Evolutionary conservation across 2,113 vertebrate species (phyloP).

Genomic region (Alaudala cheleensis): DNA sequence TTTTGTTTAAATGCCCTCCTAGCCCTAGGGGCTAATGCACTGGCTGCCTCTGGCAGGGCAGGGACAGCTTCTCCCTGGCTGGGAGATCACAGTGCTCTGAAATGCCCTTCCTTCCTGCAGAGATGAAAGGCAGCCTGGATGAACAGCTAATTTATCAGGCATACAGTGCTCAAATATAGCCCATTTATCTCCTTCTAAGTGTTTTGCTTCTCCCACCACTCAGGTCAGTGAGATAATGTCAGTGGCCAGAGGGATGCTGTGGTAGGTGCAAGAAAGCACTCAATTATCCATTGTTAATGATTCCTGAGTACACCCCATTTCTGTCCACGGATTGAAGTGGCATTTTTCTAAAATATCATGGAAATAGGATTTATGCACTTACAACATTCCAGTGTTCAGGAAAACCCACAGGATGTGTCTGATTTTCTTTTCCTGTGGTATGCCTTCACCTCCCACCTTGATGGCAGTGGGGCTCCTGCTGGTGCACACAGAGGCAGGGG

Average conservation of each 20-base stretch:
- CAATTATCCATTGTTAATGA: neutral
- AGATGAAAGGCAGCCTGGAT: conserved; percentile 38
- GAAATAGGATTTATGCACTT: neutral
- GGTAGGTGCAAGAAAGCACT: neutral
- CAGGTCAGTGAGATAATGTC: neutral
- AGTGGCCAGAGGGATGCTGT: neutral
- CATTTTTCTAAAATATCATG: neutral
- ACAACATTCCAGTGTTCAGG: neutral
- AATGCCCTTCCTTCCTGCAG: neutral
- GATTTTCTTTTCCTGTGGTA: neutral
- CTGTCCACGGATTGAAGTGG: neutral
- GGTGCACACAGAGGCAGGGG: neutral
- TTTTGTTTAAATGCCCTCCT: neutral
- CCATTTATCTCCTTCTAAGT: conserved; percentile 22
- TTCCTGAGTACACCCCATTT: neutral
- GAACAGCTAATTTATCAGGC: conserved; percentile 24
- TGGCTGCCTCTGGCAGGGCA: neutral
- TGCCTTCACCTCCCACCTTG: neutral
- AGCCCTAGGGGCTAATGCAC: neutral
- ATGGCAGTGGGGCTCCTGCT: neutral
- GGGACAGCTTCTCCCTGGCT: neutral
- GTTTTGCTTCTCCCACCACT: conserved; percentile 33
- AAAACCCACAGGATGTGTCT: neutral
- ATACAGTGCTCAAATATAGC: neutral
- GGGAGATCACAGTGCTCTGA: conserved; percentile 19